Percentiles rank a stretch among this genome's conserved stretches.
phyloP scores from a whole-genome alignment of 2,113 vertebrate genomes.

The Tychaedon coryphoeus region DNA sequence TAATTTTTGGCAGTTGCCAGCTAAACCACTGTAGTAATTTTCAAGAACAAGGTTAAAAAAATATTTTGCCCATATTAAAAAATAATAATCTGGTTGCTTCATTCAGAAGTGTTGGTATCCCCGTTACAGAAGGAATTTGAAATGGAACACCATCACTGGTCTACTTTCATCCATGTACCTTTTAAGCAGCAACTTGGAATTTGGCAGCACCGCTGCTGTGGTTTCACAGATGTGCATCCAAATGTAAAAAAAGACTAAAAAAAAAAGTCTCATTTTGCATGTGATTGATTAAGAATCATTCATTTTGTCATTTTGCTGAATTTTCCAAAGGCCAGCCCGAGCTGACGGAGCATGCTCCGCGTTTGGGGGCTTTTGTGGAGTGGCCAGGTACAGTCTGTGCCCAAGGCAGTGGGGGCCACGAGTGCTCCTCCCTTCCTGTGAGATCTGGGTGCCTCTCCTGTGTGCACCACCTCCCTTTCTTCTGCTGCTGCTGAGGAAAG shows the following conservation, averaged over 20 bases:
- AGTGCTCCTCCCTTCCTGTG: background rate
- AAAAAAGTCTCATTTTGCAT: background rate
- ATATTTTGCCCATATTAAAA: conserved; percentile 40
- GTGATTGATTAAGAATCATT: background rate
- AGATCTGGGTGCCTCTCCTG: background rate
- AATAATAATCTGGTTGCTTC: conserved; percentile 3
- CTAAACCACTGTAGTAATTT: conserved; percentile 25
- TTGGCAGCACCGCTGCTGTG: background rate
- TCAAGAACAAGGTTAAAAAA: conserved; percentile 43
- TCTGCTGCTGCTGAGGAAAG: background rate
- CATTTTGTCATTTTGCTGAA: background rate
- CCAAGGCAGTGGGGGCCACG: background rate
- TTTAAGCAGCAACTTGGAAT: background rate
- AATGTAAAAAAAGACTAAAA: background rate
- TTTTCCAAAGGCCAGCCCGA: background rate
- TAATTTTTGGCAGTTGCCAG: conserved; percentile 29
- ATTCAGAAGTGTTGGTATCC: background rate
- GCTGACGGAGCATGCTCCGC: accelerated
- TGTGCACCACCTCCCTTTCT: background rate
- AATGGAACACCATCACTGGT: background rate
- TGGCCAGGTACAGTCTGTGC: accelerated
- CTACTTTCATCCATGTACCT: background rate
- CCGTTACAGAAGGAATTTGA: background rate
- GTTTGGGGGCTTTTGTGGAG: accelerated
- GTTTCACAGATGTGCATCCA: conserved; percentile 14